Evolutionary conservation across 2,113 vertebrate species (phyloP).

Genomic region (Leiothrix lutea): DNA sequence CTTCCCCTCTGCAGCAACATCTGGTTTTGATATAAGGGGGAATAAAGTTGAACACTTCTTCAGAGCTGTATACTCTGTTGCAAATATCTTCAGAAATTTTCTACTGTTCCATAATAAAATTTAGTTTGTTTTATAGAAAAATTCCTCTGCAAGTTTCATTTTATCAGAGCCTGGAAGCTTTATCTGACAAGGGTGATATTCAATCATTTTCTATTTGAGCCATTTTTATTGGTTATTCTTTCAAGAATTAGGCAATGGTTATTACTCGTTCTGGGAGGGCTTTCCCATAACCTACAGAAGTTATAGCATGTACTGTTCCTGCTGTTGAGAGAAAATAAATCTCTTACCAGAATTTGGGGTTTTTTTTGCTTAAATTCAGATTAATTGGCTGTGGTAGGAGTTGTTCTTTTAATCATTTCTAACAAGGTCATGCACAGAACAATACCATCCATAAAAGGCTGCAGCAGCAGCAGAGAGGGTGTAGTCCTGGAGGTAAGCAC

Average conservation of each 20-base stretch:
- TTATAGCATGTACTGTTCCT: neutral
- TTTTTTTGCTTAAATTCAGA: neutral
- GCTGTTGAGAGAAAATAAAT: neutral
- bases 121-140: neutral
- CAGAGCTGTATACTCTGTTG: neutral
- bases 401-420: neutral
- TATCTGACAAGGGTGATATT: neutral
- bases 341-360: neutral
- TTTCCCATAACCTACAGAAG: neutral
- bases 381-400: neutral
- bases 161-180: neutral
- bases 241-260: neutral
- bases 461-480: neutral
- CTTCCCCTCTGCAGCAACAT: neutral
- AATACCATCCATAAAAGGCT: neutral
- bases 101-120: neutral
- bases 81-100: neutral
- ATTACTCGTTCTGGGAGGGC: neutral
- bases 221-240: neutral
- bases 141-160: neutral
- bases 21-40: neutral
- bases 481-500: slow-evolving; percentile 22
- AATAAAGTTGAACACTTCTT: slow-evolving; percentile 10
- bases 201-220: neutral
- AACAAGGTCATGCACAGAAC: neutral